Conservation (phyloP, 1,140 invertebrate species). For the Drosophila mauritiana region DNA sequence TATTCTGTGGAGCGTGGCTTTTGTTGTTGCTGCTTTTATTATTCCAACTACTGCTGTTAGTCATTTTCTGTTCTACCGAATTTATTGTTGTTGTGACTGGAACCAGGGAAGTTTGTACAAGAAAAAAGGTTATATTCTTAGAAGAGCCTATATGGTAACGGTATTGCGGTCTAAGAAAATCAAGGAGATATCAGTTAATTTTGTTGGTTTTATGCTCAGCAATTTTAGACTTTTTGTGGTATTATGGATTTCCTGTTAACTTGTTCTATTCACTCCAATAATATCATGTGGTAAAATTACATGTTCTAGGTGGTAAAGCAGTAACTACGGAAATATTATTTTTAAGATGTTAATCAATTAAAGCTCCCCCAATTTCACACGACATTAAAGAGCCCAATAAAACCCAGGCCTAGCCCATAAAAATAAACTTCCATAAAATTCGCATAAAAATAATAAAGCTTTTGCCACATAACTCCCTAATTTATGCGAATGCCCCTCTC, state of each 20-base stretch:
- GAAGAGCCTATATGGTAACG: background rate
- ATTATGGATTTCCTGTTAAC: background rate
- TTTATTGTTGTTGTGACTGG: slow-evolving; percentile 30
- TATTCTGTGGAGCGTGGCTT: slow-evolving; percentile 53
- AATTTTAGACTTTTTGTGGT: slow-evolving; percentile 3
- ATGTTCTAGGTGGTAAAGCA: slow-evolving; percentile 18
- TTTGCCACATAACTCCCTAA: slow-evolving; percentile 2
- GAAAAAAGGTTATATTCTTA: slow-evolving; percentile 3
- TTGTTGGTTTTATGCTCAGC: slow-evolving; percentile 11
- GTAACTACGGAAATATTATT: background rate
- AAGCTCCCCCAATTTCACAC: background rate
- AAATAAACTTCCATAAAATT: background rate
- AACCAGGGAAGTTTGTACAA: background rate
- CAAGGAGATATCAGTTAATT: background rate
- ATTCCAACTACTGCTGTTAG: slow-evolving; percentile 40
- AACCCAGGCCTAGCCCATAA: background rate
- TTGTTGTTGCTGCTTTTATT: slow-evolving; percentile 26
- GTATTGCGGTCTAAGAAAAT: slow-evolving; percentile 25
- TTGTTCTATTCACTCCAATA: background rate
- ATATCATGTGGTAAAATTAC: slow-evolving; percentile 12
- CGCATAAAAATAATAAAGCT: background rate
- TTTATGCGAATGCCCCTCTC: background rate
- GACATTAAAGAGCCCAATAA: background rate
- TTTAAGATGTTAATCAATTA: background rate
- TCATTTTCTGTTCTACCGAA: slow-evolving; percentile 46